Percentiles rank a stretch among this genome's conserved stretches.
These are phyloP conservation scores for Strix uralensis DNA, from an alignment of 2,113 vertebrate species.

Conservation along the genomic window DNA sequence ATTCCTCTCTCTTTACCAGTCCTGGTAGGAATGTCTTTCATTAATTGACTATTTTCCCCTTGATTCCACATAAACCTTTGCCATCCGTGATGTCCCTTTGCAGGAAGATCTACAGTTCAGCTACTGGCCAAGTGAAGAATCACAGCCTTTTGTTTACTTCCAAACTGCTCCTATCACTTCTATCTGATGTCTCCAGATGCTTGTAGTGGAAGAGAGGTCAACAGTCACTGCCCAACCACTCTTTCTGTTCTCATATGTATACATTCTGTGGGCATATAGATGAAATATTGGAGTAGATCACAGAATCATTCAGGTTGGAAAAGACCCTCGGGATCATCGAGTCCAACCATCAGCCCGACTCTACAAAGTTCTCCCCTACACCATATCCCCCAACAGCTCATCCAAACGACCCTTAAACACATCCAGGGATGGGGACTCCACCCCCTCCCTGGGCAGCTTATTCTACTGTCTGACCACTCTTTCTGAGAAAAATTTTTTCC, in stretches of 20 bases:
- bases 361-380: no score
- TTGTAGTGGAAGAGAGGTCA: background rate
- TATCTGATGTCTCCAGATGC: background rate
- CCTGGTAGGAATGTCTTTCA: background rate
- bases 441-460: no score
- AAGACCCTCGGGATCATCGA: no score
- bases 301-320: no score
- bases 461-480: no score
- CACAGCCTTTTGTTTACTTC: background rate
- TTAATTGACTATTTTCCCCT: background rate
- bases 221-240: background rate
- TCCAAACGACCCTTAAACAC: no score
- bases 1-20: background rate
- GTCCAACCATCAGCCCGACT: no score
- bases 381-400: no score
- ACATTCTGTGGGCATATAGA: background rate
- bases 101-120: background rate
- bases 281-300: background rate
- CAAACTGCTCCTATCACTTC: background rate
- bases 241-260: background rate
- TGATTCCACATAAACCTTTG: background rate
- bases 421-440: no score
- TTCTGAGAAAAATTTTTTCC: no score
- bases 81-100: fast-evolving
- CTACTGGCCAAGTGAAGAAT: fast-evolving